Base-by-base conservation (phyloP, 2,888 invertebrate genomes). In the Clanis bilineata region DNA sequence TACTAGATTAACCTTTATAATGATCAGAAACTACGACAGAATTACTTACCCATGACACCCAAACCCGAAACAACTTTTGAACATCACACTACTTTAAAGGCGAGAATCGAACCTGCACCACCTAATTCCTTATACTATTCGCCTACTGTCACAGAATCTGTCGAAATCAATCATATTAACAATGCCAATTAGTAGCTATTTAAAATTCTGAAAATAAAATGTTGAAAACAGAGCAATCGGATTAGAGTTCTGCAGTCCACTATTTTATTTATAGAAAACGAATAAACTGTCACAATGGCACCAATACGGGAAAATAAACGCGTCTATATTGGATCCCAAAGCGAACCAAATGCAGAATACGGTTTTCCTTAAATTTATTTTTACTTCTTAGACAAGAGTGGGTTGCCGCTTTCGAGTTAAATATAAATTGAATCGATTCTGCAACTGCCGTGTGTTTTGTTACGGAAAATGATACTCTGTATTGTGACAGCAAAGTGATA, bases 221-320 rank as follows among this genome's bases (percentile, higher is more conserved):
- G 12, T 7, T 9, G 18, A 9, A 21, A 43, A 6, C 21, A 21
- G 12, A 25, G 23, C 12, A 57, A 36, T 36, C 12, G 22, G 22
- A 22, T 57, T 38, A n/a, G 21, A 57, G 4, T 36, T 22, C 36
- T 15, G 15, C 45, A 36, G 36, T 12, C 57, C 59, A 61, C 61
- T 68, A 63, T 41, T 72, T 65, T 69, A 71, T 73, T 72, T 68
- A 66, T 65, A 62, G 64, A 68, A 71, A 65, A 68, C 56, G 63
- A 57, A 65, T 68, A 71, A 66, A 67, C 62, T 64, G 65, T 60
- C 60, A 47, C 58, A 18, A 61, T 59, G 62, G 64, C 64, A 60
- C 61, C 59, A 63, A 64, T 54, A 64, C 55, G 55, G 58, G 64
- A 58, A 59, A 63, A 69, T 72, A 73, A 73, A 65, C 65, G 68